Percentiles rank a stretch among this genome's conserved stretches.
These are phyloP conservation scores for Balearica regulorum DNA, from an alignment of 2,797 vertebrate species.

Conservation along the genomic window DNA sequence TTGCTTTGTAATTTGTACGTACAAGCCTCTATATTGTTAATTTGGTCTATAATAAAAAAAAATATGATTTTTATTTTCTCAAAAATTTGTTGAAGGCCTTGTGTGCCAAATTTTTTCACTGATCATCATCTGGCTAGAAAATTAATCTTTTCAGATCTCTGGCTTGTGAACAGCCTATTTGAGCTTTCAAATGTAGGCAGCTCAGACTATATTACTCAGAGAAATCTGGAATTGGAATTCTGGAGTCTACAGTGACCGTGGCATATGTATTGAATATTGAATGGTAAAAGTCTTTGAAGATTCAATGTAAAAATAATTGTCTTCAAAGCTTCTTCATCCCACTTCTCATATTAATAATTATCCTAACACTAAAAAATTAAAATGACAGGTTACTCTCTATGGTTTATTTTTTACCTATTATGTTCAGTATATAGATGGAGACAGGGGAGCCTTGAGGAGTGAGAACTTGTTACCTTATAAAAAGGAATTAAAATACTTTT, in stretches of 20 bases:
- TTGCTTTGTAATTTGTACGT: neutral
- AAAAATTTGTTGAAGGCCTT: neutral
- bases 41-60: neutral
- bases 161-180: neutral
- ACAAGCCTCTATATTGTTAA: neutral
- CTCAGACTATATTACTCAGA: neutral
- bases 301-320: neutral
- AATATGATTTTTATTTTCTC: neutral
- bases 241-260: neutral
- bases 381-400: neutral
- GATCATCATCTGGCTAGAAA: neutral
- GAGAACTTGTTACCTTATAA: neutral
- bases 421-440: neutral
- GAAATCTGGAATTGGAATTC: neutral
- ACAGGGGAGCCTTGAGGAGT: neutral
- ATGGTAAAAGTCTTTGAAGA: neutral
- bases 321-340: neutral
- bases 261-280: neutral
- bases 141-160: neutral
- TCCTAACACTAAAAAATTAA: neutral
- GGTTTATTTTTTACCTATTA: neutral
- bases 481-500: conserved; percentile 17
- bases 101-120: neutral
- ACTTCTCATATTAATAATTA: conserved; percentile 3
- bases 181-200: neutral